Conservation (phyloP, 2,888 invertebrate species). For the Dichetophora obliterata region DNA sequence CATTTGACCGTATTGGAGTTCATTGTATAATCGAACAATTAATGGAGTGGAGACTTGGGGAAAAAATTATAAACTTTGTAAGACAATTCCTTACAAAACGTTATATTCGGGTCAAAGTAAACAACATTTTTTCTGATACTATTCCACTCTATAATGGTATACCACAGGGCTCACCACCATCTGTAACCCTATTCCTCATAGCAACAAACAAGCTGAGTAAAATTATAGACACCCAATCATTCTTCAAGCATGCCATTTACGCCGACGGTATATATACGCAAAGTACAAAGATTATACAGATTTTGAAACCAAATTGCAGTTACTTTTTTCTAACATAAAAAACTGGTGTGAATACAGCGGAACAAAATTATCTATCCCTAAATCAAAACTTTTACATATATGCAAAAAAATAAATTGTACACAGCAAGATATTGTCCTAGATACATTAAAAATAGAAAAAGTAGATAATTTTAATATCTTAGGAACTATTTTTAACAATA, state of each 20-base stretch:
- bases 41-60: neutral
- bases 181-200: slow-evolving; percentile 14
- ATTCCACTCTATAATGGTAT: neutral
- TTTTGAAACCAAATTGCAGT: neutral
- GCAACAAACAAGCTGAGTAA: slow-evolving; percentile 7
- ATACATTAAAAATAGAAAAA: no score
- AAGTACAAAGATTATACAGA: neutral
- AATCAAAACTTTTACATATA: slow-evolving; percentile 7
- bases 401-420: no score
- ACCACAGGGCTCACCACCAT: slow-evolving; percentile 5
- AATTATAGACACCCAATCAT: neutral
- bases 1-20: neutral
- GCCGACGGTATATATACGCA: neutral
- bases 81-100: neutral
- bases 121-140: neutral
- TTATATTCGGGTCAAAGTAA: neutral
- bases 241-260: slow-evolving; percentile 19
- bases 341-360: neutral
- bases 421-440: no score
- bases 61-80: neutral
- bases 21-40: neutral
- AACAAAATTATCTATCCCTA: neutral
- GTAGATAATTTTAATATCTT: no score
- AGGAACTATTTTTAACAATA: no score
- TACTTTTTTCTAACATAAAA: neutral